Evolutionary conservation across 2,797 vertebrate genomes (phyloP).

Genomic region (Limosa lapponica): DNA sequence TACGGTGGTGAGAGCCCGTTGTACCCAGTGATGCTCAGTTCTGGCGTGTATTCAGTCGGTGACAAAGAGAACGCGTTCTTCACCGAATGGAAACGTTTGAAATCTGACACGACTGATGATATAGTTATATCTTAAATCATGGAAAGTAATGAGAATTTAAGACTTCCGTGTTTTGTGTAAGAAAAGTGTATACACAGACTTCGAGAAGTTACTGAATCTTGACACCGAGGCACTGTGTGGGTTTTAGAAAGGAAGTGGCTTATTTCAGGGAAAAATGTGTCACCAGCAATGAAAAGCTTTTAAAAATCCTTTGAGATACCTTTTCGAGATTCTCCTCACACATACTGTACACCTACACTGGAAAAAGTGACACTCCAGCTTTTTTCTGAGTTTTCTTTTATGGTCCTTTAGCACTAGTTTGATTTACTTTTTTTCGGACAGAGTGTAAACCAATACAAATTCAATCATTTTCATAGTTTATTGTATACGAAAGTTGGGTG

Average conservation of each 20-base stretch:
- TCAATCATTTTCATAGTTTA: not conserved
- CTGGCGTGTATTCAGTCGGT: not conserved
- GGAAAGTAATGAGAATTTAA: slow-evolving; percentile 52
- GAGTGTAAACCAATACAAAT: not conserved
- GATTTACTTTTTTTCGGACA: not conserved
- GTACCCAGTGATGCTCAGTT: not conserved
- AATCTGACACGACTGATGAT: not conserved
- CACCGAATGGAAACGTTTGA: slow-evolving; percentile 46
- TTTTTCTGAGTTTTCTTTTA: slow-evolving; percentile 68
- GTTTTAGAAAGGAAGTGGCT: slow-evolving; percentile 89
- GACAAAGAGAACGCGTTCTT: not conserved
- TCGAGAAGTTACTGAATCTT: slow-evolving; percentile 61
- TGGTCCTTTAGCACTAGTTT: not conserved
- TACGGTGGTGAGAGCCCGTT: not conserved
- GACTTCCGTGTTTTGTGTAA: slow-evolving; percentile 57
- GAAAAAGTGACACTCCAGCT: slow-evolving; percentile 87
- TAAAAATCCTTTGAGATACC: slow-evolving; percentile 77
- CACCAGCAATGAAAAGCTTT: slow-evolving; percentile 73
- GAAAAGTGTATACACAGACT: slow-evolving; percentile 49
- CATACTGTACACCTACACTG: slow-evolving; percentile 90
- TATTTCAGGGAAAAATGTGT: slow-evolving; percentile 84
- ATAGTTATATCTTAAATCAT: slow-evolving; percentile 39
- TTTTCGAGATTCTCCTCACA: slow-evolving; percentile 73
- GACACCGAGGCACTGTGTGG: slow-evolving; percentile 75
- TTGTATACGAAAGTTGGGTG: not conserved